phyloP scores from a whole-genome alignment of 2,797 vertebrate species.

The Protonibea diacanthus region DNA sequence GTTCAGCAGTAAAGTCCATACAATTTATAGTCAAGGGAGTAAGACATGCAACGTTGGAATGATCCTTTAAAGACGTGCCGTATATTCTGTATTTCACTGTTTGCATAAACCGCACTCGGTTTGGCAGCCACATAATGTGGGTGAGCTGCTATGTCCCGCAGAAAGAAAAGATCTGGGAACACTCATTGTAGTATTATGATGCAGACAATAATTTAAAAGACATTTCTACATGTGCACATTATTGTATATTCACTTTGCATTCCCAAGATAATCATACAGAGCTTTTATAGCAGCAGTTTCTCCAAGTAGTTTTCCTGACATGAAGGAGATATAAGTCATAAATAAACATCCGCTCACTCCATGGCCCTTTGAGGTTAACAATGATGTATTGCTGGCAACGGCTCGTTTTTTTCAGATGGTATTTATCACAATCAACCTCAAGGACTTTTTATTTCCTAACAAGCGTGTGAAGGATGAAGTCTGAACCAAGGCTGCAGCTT shows the following conservation, averaged over 20 bases:
- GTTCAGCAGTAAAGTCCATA: background rate
- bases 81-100: slow-evolving; percentile 18
- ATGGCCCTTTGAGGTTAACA: slow-evolving; percentile 55
- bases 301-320: slow-evolving; percentile 23
- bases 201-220: slow-evolving; percentile 26
- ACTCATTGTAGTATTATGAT: slow-evolving; percentile 1
- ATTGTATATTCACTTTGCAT: slow-evolving; percentile 30
- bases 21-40: slow-evolving; percentile 4
- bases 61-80: slow-evolving; percentile 16
- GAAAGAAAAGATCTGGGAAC: slow-evolving; percentile 22
- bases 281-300: slow-evolving; percentile 36
- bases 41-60: background rate
- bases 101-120: slow-evolving; percentile 22
- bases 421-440: slow-evolving; percentile 72
- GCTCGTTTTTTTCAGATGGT: slow-evolving; percentile 43
- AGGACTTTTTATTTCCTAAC: slow-evolving; percentile 68
- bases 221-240: slow-evolving; percentile 27
- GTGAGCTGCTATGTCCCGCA: slow-evolving; percentile 30
- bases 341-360: slow-evolving; percentile 49
- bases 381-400: slow-evolving; percentile 54
- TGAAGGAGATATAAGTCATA: slow-evolving; percentile 47
- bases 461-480: slow-evolving; percentile 55
- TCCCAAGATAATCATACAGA: slow-evolving; percentile 8
- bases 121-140: slow-evolving; percentile 29
- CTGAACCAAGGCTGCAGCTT: slow-evolving; percentile 37